Evolutionary conservation across 2,113 vertebrate species (phyloP).

Genomic region (Pseudorhombus dupliciocellatus): DNA sequence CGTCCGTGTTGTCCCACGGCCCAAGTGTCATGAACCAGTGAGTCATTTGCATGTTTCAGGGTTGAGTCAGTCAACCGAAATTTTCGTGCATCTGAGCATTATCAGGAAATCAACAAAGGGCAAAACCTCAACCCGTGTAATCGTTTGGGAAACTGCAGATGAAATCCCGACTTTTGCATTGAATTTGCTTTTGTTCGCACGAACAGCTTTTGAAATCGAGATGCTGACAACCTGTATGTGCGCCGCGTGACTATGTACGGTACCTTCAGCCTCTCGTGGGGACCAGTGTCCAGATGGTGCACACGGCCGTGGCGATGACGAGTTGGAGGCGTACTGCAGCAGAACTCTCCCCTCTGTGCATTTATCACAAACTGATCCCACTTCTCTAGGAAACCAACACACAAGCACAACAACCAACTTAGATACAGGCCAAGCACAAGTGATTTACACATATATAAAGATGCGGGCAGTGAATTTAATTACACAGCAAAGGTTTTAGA

Average conservation of each 20-base stretch:
- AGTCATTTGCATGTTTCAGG: slow-evolving; percentile 66
- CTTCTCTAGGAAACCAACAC: slow-evolving; percentile 99
- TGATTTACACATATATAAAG: background rate
- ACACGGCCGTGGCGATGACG: slow-evolving; percentile 94
- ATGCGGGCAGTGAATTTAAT: background rate
- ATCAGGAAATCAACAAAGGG: slow-evolving; percentile 46
- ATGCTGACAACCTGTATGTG: background rate
- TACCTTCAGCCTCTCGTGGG: slow-evolving; percentile 97
- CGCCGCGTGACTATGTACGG: slow-evolving; percentile 26
- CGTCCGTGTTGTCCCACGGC: slow-evolving; percentile 54
- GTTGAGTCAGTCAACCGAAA: slow-evolving; percentile 54
- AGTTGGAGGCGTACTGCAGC: slow-evolving; percentile 92
- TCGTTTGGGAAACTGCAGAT: slow-evolving; percentile 15
- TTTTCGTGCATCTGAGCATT: slow-evolving; percentile 32
- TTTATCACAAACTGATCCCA: slow-evolving; percentile 98
- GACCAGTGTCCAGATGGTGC: slow-evolving; percentile 97
- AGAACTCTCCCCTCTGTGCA: slow-evolving; percentile 91
- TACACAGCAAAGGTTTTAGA: background rate
- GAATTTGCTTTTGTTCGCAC: slow-evolving; percentile 16
- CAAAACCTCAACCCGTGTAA: slow-evolving; percentile 42
- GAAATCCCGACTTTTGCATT: slow-evolving; percentile 24
- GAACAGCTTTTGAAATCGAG: slow-evolving; percentile 5
- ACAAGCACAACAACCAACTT: slow-evolving; percentile 90
- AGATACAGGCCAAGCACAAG: slow-evolving; percentile 79
- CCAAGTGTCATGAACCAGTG: slow-evolving; percentile 60